Base-by-base conservation (phyloP, 2,797 vertebrate species). In the Pachyuromys duprasi region DNA sequence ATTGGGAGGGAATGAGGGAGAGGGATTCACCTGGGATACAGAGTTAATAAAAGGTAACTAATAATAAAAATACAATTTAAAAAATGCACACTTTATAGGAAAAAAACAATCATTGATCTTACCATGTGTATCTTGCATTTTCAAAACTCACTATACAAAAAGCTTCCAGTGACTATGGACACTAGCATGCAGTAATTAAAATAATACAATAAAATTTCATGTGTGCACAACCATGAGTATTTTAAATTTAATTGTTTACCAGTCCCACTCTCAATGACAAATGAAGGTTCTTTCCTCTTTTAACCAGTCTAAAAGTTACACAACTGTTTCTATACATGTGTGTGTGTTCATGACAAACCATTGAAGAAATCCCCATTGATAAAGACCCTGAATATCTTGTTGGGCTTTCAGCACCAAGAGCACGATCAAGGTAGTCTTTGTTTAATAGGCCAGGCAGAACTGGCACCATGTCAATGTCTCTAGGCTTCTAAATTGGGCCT, bases 391-490 rank as follows among this genome's bases (percentile, higher is more conserved):
- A 22, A 6, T 70, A 28, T 3, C 80, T 62, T 63, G 67, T 78
- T 81, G 67, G 69, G 57, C 53, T 92, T 42, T 94, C 86, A 90
- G 26, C 69, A 94, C 63, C 63, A 45, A 63, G 93, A 93, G 74
- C 86, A 82, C 86, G 89, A 62, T 86, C 83, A 65, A 93, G 76
- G 45, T 55, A 86, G 42, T 69, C 69, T 72, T 87, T 36, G n/a
- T 76, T 65, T 49, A 45, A 33, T 49, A 45, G 97, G 74, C 92
- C 45, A 96, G 91, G 67, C 81, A 97, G 89, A 42, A 24, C 31
- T 96, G 88, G 93, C 88, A 97, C 94, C 78, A 86, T 90, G 81
- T 95, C 96, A 96, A 86, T 96, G 67, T 28, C 90, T 92, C 91
- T 53, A 55, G 75, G 84, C 72, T 15, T 93, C 74, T 33, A 63